Base-by-base conservation (phyloP, 1,140 invertebrate species). In the Acromyrmex charruanus region DNA sequence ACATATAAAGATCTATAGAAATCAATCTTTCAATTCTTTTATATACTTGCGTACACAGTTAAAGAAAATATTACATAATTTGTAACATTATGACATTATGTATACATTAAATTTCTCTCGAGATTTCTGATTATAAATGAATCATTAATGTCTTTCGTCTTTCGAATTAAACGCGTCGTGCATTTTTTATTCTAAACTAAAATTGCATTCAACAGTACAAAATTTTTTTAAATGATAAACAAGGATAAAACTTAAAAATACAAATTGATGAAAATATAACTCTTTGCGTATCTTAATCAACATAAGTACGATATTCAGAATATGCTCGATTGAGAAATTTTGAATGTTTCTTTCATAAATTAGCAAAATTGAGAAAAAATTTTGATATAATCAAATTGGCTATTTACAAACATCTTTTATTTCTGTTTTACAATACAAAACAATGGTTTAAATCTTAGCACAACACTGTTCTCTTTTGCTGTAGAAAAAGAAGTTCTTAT, bases 331-430 rank as follows among this genome's bases (percentile, higher is more conserved):
- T 0, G 6, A 18, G 9, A 49, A 25, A 68, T 44, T 69, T 18
- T 10, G 1, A 44, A 44, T 39, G 7, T 59, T 28, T 5, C 6
- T 51, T 31, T 65, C 25, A 31, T 31, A 79, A 63, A 49, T 12
- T 25, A n/a, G 10, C 1, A 58, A 59, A 75, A 61, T 6, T 21
- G 14, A 18, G 16, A 10, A 9, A 58, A n/a, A 66, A 35, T 39
- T 35, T 66, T 68, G 31, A 16, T 6, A 18, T 25, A 21, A 18
- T 35, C 31, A 35, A 35, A 35, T 51, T 18, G 18, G 16, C 49
- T 35, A 68, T 72, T 71, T 81, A 81, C 66, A 71, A 72, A 81
- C 79, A 81, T 53, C 66, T 81, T 25, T 81, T 81, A 58, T 81
- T 81, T 55, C 51, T 81, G 51, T 16, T 28, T 58, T 44, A 44